A percentile compares a stretch with the other conserved stretches of the same genome.
phyloP scores from a whole-genome alignment of 2,113 vertebrate species.

The Electrona antarctica region DNA sequence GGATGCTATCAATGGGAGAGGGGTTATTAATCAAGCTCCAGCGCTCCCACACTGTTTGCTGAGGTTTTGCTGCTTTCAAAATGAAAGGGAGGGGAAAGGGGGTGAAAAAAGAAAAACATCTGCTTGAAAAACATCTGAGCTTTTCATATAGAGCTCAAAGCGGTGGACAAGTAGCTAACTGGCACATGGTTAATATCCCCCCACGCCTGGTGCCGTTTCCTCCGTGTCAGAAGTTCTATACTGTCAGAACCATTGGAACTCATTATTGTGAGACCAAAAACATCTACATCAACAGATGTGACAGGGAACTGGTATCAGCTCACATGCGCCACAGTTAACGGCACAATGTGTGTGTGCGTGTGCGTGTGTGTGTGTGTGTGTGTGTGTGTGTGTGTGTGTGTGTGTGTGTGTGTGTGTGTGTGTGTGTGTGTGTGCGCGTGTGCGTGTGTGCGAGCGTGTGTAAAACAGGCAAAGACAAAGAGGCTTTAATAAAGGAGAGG shows the following conservation, averaged over 20 bases:
- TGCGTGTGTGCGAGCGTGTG: too few species aligned
- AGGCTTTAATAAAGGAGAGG: too few species aligned
- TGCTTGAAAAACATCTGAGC: constrained; percentile 49
- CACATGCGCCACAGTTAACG: too few species aligned
- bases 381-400: too few species aligned
- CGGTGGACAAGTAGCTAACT: constrained; percentile 19
- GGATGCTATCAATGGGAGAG: constrained; percentile 67
- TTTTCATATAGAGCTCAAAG: constrained; percentile 16
- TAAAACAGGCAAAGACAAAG: too few species aligned
- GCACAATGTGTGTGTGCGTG: too few species aligned
- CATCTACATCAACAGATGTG: constrained; percentile 6
- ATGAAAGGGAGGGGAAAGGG: constrained; percentile 33
- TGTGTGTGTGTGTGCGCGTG: too few species aligned
- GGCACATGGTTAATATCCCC: constrained; percentile 26
- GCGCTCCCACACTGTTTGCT: constrained; percentile 63
- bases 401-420: too few species aligned
- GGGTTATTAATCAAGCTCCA: constrained; percentile 65
- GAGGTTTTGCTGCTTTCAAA: constrained; percentile 62
- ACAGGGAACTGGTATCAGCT: constrained; percentile 8
- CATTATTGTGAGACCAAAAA: neutral
- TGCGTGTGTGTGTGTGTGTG: too few species aligned
- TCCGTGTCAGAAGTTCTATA: neutral
- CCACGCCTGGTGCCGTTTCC: neutral
- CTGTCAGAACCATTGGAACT: too few species aligned
- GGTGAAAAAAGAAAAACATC: too few species aligned